Base-by-base conservation (phyloP, 2,888 invertebrate genomes). In the Tenthredo amoena region DNA sequence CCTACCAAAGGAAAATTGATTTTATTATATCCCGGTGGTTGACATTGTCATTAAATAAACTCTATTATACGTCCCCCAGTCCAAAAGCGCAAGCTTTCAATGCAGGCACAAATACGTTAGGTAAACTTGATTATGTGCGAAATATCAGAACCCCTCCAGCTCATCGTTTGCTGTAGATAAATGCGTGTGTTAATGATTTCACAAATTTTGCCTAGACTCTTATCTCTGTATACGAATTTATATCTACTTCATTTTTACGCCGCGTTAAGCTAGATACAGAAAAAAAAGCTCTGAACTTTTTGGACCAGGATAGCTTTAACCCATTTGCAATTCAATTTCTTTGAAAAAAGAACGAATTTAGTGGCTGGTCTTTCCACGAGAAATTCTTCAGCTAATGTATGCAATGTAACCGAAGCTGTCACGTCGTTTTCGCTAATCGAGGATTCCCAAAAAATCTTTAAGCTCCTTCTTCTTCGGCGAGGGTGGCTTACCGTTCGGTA, bases 11-110 rank as follows among this genome's bases (percentile, higher is more conserved):
- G 79, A 43, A 47, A 84, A 83, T 86, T 84, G 86, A 86, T 87
- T 86, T 87, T 85, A 87, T 86, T 86, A 86, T 65, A 82, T 84
- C 83, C 83, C 65, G 58, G 86, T 50, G 87, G 87, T 87, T 87
- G 87, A 87, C 87, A 86, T 87, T 88, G 87, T 88, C 87, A 86
- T 87, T 87, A 84, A 87, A 87, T 88, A 87, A 88, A 86, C 87
- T 87, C 87, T 86, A 86, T 87, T 87, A 87, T 85, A 85, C 84
- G 79, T 77, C 74, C 85, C 65, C 83, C 68, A 18, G 6, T 6
- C 5, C 18, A 12, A 58, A 62, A 79, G 86, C 85, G 84, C 84
- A 84, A 85, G 84, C 85, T 65, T 85, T 68, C 65, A 85, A 85
- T 77, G 68, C 77, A 68, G 58, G 77, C 15, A 68, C 31, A 85